Percentiles rank a stretch among this genome's conserved stretches.
These are phyloP conservation scores for Merops nubicus DNA, from an alignment of 2,113 vertebrate genomes.

Conservation along the genomic window DNA sequence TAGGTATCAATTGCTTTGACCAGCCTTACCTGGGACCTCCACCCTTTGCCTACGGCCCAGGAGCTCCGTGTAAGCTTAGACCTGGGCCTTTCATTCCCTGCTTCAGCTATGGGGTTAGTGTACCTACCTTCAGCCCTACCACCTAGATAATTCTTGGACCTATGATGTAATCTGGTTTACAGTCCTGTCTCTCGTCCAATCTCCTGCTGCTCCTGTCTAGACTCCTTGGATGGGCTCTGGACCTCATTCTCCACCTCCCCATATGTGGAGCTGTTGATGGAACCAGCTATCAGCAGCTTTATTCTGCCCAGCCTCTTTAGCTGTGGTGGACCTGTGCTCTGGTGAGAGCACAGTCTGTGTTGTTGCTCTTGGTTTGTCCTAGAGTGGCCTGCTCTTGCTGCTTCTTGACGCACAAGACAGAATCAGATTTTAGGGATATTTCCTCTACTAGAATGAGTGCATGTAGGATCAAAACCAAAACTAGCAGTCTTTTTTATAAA, in stretches of 20 bases:
- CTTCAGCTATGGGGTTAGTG: neutral
- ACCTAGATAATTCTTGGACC: neutral
- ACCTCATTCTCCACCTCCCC: neutral
- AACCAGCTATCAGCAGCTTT: neutral
- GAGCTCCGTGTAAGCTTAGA: neutral
- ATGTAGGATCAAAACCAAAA: neutral
- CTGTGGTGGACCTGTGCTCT: neutral
- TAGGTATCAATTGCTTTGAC: neutral
- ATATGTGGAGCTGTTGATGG: neutral
- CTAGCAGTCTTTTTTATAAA: neutral
- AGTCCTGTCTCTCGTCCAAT: neutral
- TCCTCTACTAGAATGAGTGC: neutral
- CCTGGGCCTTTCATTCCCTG: neutral
- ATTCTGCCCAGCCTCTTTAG: neutral
- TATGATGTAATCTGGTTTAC: neutral
- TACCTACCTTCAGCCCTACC: neutral
- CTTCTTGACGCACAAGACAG: neutral
- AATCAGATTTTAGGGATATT: neutral
- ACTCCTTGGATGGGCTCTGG: neutral
- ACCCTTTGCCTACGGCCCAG: neutral
- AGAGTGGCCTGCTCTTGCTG: neutral
- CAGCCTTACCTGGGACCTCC: neutral
- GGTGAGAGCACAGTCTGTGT: neutral
- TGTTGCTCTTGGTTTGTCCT: neutral
- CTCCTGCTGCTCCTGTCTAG: neutral